Percentiles rank a stretch among this genome's conserved stretches.
Evolutionary conservation across 2,113 vertebrate species (phyloP).

Genomic region (Phylloscopus trochilus): DNA sequence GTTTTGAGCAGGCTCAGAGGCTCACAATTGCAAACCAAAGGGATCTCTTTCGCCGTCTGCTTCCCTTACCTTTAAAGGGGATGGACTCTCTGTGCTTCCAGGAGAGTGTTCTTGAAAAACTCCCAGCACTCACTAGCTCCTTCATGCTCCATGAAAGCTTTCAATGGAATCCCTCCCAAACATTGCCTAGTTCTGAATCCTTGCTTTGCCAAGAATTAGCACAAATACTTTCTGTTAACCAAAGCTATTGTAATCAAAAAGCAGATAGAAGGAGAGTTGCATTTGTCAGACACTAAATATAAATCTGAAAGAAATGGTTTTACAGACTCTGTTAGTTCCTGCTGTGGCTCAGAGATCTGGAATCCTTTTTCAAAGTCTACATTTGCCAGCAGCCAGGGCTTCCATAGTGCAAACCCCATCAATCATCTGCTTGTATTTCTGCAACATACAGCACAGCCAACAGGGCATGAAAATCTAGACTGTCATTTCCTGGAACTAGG

Average conservation of each 20-base stretch:
- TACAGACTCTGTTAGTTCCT: neutral
- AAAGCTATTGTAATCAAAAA: neutral
- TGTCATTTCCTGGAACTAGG: neutral
- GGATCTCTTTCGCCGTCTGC: neutral
- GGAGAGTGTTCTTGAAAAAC: neutral
- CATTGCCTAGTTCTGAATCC: neutral
- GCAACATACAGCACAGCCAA: neutral
- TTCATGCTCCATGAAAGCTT: neutral
- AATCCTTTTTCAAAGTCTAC: neutral
- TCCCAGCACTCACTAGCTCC: neutral
- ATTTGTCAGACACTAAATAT: neutral
- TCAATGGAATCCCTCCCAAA: neutral
- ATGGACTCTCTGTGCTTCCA: neutral
- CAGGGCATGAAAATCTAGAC: constrained; percentile 13
- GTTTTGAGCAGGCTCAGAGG: neutral
- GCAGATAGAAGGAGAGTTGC: neutral
- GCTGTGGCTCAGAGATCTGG: neutral
- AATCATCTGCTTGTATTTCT: constrained; percentile 30
- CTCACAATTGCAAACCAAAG: neutral
- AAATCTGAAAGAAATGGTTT: neutral
- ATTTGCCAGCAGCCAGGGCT: neutral
- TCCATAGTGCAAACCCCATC: neutral
- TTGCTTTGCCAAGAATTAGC: neutral
- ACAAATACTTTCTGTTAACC: neutral
- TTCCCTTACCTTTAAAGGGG: neutral